These are phyloP conservation scores for Asarcornis scutulata DNA, from an alignment of 2,113 vertebrate species.

Conservation along the genomic window DNA sequence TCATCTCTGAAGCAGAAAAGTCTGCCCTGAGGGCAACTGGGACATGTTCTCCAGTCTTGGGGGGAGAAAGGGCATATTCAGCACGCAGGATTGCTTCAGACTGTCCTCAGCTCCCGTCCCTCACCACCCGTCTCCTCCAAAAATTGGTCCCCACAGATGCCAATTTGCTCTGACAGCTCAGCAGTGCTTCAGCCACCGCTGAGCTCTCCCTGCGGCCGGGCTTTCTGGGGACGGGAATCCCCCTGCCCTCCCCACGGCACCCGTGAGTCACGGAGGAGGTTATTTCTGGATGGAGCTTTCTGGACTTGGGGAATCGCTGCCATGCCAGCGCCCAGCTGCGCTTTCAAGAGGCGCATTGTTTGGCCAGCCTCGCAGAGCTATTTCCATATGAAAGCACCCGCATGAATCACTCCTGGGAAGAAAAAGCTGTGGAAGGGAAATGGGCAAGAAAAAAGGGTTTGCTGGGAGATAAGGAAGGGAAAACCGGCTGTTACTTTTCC, in stretches of 20 bases:
- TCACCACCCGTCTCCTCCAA: background rate
- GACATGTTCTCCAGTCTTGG: background rate
- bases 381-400: background rate
- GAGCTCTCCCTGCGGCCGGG: background rate
- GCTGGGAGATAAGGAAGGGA: background rate
- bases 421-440: conserved; percentile 29
- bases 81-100: background rate
- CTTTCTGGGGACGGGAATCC: conserved; percentile 20
- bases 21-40: fast-evolving
- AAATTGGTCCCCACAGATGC: background rate
- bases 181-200: background rate
- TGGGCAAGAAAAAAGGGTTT: background rate
- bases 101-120: background rate
- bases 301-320: conserved; percentile 29
- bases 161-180: background rate
- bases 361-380: conserved; percentile 22
- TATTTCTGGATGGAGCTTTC: conserved; percentile 48
- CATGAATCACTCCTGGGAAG: conserved; percentile 22
- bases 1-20: background rate
- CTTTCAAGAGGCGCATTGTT: conserved; percentile 25
- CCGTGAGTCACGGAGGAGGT: background rate
- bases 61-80: background rate
- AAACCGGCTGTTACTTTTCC: background rate
- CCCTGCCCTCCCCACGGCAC: background rate
- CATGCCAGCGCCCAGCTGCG: conserved; percentile 47